Evolutionary conservation across 2,888 invertebrate genomes (phyloP), one percentile per base, ranked within the genome.

Genomic region (Melanostoma mellinum): DNA sequence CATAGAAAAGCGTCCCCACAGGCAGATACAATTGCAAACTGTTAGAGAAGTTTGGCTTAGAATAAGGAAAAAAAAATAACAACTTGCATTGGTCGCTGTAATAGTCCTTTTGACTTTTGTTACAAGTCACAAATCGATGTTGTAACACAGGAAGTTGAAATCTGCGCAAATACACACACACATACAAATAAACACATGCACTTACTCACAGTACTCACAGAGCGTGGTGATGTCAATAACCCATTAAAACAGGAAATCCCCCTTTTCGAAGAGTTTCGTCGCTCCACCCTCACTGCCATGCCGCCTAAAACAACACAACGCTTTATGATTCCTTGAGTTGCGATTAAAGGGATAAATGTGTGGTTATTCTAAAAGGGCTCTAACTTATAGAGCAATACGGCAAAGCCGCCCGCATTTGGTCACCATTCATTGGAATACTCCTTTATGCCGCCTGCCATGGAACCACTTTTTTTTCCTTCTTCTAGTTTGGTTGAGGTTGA

Each of bases 201-300:
- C 20, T 20, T 20, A 20, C 20, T 20, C 20, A 20, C 20, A 20
- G 20, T 20, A 20, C 20, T 20, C 20, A 38, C n/a, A 52, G 6
- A 20, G 36, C 48, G 52, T 67, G 20, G 38, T 46, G 53, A 71
- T 84, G 84, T 79, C 84, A 84, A 84, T 84, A 75, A 84, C 84
- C 78, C 46, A 71, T 67, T 74, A 71, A 67, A 75, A 74, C 79
- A 84, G 74, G 71, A 78, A 78, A 78, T 69, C 71, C 60, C 53
- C 65, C 55, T 74, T 20, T 69, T 60, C 36, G 42, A n/a, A 53
- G 42, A 44, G 50, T 50, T 55, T 44, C n/a, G 9, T 38, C n/a
- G n/a, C 20, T n/a, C 6, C 56, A 36, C 48, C 69, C 48, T 52
- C 55, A 60, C 68, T 56, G 63, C 58, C 68, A 50, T 0, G 46